phyloP scores from a whole-genome alignment of 2,113 vertebrate genomes.

The Pseudopodoces humilis region DNA sequence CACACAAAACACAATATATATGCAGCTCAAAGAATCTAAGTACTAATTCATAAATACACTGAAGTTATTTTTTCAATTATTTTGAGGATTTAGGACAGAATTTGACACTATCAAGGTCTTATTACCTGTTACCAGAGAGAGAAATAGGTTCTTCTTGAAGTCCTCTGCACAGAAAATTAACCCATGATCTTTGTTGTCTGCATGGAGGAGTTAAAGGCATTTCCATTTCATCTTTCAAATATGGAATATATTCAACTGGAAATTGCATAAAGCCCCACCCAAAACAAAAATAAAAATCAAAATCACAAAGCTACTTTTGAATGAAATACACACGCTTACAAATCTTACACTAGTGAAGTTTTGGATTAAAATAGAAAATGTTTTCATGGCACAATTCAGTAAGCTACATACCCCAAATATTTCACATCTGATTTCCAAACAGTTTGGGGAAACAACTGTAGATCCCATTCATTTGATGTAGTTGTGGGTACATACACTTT shows the following conservation, averaged over 20 bases:
- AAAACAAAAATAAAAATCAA: neutral
- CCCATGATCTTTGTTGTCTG: conserved; percentile 13
- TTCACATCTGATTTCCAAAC: neutral
- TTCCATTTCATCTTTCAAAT: conserved; percentile 57
- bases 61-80: neutral
- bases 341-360: neutral
- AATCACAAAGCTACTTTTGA: neutral
- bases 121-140: conserved; percentile 67
- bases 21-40: neutral
- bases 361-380: neutral
- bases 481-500: neutral
- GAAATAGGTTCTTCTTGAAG: conserved; percentile 64
- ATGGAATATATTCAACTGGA: conserved; percentile 1
- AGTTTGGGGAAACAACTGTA: neutral
- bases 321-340: neutral
- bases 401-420: neutral
- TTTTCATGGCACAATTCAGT: neutral
- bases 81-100: neutral
- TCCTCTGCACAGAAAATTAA: conserved; percentile 17
- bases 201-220: conserved; percentile 54
- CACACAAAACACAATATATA: neutral
- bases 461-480: neutral
- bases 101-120: neutral
- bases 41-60: neutral
- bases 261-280: neutral